phyloP scores from a whole-genome alignment of 2,113 vertebrate species.

The Periophthalmus modestus region DNA sequence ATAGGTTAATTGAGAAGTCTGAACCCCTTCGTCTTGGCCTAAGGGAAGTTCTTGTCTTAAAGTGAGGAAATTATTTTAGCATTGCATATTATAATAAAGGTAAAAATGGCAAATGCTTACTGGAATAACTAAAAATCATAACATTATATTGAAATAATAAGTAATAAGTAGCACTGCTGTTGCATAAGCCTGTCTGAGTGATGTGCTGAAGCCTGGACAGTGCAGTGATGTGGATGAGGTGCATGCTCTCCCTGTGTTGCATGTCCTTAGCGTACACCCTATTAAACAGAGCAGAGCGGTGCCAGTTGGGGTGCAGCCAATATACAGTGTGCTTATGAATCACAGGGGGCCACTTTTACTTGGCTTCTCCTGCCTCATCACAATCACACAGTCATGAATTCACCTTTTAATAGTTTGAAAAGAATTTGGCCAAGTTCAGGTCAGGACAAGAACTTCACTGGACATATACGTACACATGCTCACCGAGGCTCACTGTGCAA shows the following conservation, averaged over 20 bases:
- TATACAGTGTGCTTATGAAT: conserved; percentile 18
- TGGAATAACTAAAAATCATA: neutral
- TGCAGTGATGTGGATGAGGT: neutral
- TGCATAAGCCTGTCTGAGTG: conserved; percentile 9
- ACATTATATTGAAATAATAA: neutral
- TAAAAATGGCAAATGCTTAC: too few relatives aligned
- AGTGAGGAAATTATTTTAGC: too few relatives aligned
- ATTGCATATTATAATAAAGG: too few relatives aligned
- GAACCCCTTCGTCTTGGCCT: too few relatives aligned
- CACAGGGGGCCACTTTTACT: conserved; percentile 13
- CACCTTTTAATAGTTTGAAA: conserved; percentile 10
- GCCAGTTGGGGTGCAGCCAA: conserved; percentile 31
- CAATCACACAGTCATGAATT: neutral
- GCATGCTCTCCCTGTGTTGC: neutral
- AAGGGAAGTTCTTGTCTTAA: too few relatives aligned
- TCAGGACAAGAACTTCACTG: neutral
- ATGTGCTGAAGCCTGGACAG: conserved; percentile 17
- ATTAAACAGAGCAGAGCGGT: conserved; percentile 10
- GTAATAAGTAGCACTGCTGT: too few relatives aligned
- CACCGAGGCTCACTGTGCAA: neutral
- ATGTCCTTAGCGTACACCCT: conserved; percentile 20
- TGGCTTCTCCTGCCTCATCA: neutral
- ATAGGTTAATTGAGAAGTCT: too few relatives aligned
- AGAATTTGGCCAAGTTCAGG: neutral
- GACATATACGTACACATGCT: neutral